phyloP scores from a whole-genome alignment of 1,140 invertebrate species.

The Cherax quadricarinatus region DNA sequence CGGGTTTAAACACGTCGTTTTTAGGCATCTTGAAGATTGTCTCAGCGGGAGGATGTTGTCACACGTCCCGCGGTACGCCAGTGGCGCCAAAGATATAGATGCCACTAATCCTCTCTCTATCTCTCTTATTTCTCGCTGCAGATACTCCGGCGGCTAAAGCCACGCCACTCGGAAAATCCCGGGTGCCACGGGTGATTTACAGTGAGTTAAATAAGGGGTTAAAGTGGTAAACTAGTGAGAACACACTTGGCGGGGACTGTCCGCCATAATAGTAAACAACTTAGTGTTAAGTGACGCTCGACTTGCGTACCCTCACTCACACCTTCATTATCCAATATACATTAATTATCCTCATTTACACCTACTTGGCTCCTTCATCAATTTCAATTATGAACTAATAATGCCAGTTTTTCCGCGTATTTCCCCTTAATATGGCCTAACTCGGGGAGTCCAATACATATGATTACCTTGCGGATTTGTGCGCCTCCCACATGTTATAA shows the following conservation, averaged over 20 bases:
- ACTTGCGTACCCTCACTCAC: constrained; percentile 17
- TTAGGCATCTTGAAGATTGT: constrained; percentile 42
- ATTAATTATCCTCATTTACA: neutral
- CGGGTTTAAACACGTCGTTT: constrained; percentile 46
- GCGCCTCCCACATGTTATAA: neutral
- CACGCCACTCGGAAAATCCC: neutral
- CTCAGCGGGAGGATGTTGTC: neutral
- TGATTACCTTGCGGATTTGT: constrained; percentile 4
- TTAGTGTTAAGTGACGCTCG: constrained; percentile 20
- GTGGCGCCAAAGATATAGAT: constrained; percentile 35
- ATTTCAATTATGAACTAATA: neutral
- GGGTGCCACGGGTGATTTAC: neutral
- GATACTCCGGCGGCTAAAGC: neutral
- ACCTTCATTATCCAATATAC: neutral
- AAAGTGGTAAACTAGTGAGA: neutral
- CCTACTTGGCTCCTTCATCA: neutral
- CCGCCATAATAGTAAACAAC: constrained; percentile 67
- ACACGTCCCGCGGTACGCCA: neutral
- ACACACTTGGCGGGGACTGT: constrained; percentile 43
- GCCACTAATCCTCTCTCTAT: neutral
- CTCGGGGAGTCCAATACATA: neutral
- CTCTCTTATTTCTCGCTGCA: neutral
- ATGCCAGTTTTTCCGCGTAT: neutral
- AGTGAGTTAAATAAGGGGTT: neutral
- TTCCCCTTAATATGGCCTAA: neutral